These are phyloP conservation scores for Peromyscus nudipes DNA, from an alignment of 2,797 vertebrate genomes.

Conservation along the genomic window DNA sequence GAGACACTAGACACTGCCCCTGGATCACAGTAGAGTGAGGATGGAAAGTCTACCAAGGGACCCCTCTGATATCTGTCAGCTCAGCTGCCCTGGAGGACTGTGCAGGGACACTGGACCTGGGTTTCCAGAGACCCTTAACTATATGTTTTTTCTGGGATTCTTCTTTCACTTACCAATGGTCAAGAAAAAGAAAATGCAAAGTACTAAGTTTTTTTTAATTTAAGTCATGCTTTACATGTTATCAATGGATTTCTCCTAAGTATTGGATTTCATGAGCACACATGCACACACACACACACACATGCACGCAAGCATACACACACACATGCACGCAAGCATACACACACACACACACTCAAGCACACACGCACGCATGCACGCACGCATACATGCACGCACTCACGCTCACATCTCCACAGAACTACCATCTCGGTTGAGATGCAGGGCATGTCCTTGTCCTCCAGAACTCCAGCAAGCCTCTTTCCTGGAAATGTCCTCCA, in stretches of 20 bases:
- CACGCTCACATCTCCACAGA: neutral
- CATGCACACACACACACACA: no score
- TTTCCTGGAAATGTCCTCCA: neutral
- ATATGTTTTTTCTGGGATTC: neutral
- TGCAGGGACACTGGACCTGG: neutral
- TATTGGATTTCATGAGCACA: neutral
- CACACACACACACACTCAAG: fast-evolving
- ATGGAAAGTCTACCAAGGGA: fast-evolving
- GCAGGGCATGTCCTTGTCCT: neutral
- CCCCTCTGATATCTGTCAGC: neutral
- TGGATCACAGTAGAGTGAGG: no score
- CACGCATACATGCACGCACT: neutral
- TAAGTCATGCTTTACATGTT: neutral
- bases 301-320: no score
- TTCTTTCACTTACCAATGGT: constrained; percentile 38
- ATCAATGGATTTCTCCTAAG: neutral
- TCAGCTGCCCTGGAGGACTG: fast-evolving
- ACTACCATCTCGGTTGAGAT: neutral
- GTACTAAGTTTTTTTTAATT: neutral
- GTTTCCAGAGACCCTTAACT: neutral
- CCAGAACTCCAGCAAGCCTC: no score
- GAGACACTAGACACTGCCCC: neutral
- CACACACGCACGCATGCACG: neutral
- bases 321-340: neutral
- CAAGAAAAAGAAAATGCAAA: constrained; percentile 39